A percentile compares a stretch with the other conserved stretches of the same genome.
Conservation (phyloP, 2,888 invertebrate species). For the Cantharis nigra region DNA sequence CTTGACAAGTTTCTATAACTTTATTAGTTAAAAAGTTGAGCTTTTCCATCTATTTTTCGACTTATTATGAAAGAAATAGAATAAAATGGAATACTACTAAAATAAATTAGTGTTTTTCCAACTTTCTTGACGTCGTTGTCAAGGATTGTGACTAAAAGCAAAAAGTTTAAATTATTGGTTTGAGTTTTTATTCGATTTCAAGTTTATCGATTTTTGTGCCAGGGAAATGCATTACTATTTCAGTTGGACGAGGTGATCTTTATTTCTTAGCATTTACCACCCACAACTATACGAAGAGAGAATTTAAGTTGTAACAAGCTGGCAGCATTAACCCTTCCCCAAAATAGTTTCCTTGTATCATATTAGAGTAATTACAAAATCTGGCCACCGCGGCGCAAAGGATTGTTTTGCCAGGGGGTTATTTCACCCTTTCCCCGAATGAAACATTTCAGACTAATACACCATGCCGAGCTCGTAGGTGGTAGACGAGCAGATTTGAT, state of each 20-base stretch:
- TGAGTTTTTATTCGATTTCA: neutral
- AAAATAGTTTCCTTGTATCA: constrained; percentile 32
- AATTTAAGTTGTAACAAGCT: constrained; percentile 25
- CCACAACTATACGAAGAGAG: constrained; percentile 5
- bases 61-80: neutral
- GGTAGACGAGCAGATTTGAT: constrained; percentile 35
- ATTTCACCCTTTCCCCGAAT: constrained; percentile 20
- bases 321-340: constrained; percentile 27
- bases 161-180: neutral
- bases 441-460: constrained; percentile 33
- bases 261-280: constrained; percentile 19
- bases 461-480: constrained; percentile 32
- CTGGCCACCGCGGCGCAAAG: constrained; percentile 32
- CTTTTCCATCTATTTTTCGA: neutral
- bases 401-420: constrained; percentile 30
- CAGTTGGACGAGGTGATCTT: neutral
- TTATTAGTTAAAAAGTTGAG: neutral
- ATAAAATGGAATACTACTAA: neutral
- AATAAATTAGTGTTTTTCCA: neutral
- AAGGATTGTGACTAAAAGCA: neutral
- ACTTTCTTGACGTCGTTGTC: neutral
- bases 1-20: neutral
- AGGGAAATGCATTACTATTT: neutral
- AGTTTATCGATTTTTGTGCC: neutral
- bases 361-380: constrained; percentile 34